These are phyloP conservation scores for Platycnemis pennipes DNA, from an alignment of 2,888 invertebrate species.

Conservation along the genomic window DNA sequence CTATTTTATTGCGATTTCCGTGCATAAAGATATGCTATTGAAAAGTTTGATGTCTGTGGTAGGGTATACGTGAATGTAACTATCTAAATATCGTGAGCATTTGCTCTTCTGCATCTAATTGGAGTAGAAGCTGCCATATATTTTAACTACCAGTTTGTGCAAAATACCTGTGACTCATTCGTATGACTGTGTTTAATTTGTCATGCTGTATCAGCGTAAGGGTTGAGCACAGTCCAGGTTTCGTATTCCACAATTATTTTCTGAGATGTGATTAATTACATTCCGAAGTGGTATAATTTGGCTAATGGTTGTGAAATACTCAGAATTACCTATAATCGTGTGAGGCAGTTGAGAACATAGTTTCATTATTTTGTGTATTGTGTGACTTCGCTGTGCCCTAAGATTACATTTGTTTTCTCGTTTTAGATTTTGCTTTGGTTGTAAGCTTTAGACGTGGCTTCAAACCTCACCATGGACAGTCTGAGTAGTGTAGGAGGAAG, in stretches of 20 bases:
- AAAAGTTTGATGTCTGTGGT: not conserved
- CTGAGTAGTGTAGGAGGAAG: constrained; percentile 81
- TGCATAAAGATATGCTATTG: too few relatives aligned
- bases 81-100: not conserved
- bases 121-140: not conserved
- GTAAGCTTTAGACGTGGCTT: constrained; percentile 41
- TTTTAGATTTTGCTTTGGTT: constrained; percentile 23
- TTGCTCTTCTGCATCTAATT: not conserved
- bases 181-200: not conserved
- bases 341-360: not conserved
- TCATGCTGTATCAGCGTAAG: not conserved
- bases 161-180: not conserved
- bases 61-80: not conserved
- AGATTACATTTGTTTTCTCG: not conserved
- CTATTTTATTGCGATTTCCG: not conserved
- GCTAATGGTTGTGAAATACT: not conserved
- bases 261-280: not conserved
- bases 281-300: not conserved
- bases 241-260: not conserved
- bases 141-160: not conserved
- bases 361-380: not conserved
- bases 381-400: not conserved
- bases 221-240: not conserved
- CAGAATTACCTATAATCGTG: not conserved
- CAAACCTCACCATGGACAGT: constrained; percentile 65